These are phyloP conservation scores for Ericerus pela DNA, from an alignment of 1,140 invertebrate genomes.

Conservation along the genomic window DNA sequence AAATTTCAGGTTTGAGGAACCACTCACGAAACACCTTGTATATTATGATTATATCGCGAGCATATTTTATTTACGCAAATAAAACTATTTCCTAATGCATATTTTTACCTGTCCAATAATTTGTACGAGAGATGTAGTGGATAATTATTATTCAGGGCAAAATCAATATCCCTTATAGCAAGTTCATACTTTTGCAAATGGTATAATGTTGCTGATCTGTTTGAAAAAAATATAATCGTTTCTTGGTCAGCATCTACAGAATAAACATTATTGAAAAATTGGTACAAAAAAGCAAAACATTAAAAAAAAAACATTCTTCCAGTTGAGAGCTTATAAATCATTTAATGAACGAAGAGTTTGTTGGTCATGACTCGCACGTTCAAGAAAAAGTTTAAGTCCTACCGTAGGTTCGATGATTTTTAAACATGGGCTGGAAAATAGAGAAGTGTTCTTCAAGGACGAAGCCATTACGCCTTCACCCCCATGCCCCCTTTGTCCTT, in stretches of 20 bases:
- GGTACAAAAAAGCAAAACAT: background rate
- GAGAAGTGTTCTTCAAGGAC: no score
- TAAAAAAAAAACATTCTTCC: background rate
- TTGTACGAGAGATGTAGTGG: conserved; percentile 62
- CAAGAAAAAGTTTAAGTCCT: no score
- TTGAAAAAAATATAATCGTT: conserved; percentile 59
- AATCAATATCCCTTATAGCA: conserved; percentile 50
- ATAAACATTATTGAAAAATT: background rate
- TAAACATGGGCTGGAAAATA: no score
- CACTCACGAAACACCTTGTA: no score
- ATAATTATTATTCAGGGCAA: conserved; percentile 51
- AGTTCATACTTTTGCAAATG: conserved; percentile 54
- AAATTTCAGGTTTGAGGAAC: no score
- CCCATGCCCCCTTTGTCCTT: no score
- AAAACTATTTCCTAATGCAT: background rate
- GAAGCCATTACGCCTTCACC: no score
- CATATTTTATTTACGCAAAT: conserved; percentile 31
- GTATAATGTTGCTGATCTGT: conserved; percentile 73
- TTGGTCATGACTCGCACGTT: no score
- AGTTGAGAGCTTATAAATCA: no score
- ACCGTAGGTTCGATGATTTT: no score
- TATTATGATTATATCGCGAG: conserved; percentile 41
- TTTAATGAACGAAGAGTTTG: no score
- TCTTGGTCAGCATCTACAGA: conserved; percentile 30
- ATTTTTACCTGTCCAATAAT: conserved; percentile 47